A percentile compares a stretch with the other conserved stretches of the same genome.
Conservation (phyloP, 2,113 vertebrate species). For the Morone saxatilis region DNA sequence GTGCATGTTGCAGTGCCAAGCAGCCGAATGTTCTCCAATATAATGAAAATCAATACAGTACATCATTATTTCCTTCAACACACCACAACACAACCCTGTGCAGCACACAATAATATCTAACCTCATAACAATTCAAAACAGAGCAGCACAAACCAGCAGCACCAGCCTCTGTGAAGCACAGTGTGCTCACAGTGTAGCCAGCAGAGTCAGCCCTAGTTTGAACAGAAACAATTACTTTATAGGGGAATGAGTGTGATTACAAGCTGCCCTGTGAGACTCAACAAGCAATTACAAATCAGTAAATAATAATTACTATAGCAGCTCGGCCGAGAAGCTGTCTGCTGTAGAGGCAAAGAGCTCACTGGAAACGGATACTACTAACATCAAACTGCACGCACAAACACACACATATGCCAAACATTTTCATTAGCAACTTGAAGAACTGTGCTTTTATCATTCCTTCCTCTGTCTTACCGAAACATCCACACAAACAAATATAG, state of each 20-base stretch:
- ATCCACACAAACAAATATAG: not conserved
- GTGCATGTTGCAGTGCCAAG: not conserved
- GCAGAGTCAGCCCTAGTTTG: slow-evolving; percentile 28
- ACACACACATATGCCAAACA: not conserved
- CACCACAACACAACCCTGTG: not conserved
- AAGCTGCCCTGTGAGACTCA: slow-evolving; percentile 67
- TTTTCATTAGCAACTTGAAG: slow-evolving; percentile 11
- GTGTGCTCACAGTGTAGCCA: slow-evolving; percentile 1
- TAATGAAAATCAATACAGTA: slow-evolving; percentile 12
- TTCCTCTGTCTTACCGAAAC: not conserved
- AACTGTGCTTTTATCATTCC: not conserved
- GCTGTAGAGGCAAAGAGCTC: slow-evolving; percentile 26
- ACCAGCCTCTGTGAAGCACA: not conserved
- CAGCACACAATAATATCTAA: not conserved
- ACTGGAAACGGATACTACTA: slow-evolving; percentile 15
- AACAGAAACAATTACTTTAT: slow-evolving; percentile 66
- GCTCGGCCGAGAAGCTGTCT: slow-evolving; percentile 39
- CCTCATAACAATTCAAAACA: not conserved
- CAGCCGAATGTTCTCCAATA: not conserved
- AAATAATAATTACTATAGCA: slow-evolving; percentile 71
- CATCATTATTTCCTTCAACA: not conserved
- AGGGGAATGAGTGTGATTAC: slow-evolving; percentile 65
- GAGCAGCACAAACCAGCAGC: not conserved
- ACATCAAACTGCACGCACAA: slow-evolving; percentile 4
- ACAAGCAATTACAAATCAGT: slow-evolving; percentile 75